Evolutionary conservation across 2,888 invertebrate genomes (phyloP), one percentile per base, ranked within the genome.

Genomic region (Limenitis camilla): DNA sequence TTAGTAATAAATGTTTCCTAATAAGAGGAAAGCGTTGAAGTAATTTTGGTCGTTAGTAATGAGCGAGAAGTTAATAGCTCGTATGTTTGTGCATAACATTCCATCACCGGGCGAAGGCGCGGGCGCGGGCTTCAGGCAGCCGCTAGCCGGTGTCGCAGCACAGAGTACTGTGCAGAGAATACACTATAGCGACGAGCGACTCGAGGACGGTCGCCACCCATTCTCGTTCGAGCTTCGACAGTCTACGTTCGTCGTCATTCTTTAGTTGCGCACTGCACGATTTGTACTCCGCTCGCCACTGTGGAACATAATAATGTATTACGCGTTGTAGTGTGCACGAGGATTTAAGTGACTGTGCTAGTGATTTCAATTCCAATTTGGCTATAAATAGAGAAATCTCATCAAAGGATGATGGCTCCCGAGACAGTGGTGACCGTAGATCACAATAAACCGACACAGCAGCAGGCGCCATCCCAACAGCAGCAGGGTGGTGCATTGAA

Each of bases 341-440:
- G 68, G 70, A 39, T 70, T 70, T 63, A 58, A 73, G 85, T 85
- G 83, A 63, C 68, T 74, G 86, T 84, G 85, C 65, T 74, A 74
- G 76, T 79, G 74, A 61, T 63, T 56, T 60, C 61, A 63, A 60
- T 62, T 60, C 59, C 49, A 60, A 60, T 58, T 65, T 63, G 60
- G 10, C 11, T 42, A 39, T 35, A 45, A 44, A 33, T 49, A 42
- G 32, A 55, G 45, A 31, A 42, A 49, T 40, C 36, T 27, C 35
- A 45, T 49, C 64, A 71, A 71, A 85, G 73, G 69, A 88, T 88
- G 88, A 94, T 93, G 92, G 94, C 94, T 91, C 92, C 94, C 77
- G 94, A 94, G 89, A 94, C 94, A 71, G 94, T 93, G 72, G 93
- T 94, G 69, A 94, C 91, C 69, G 92, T 94, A 78, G 92, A 93